Evolutionary conservation across 1,140 invertebrate genomes (phyloP), one percentile per base, ranked within the genome.

Genomic region (Aphidius gifuensis): DNA sequence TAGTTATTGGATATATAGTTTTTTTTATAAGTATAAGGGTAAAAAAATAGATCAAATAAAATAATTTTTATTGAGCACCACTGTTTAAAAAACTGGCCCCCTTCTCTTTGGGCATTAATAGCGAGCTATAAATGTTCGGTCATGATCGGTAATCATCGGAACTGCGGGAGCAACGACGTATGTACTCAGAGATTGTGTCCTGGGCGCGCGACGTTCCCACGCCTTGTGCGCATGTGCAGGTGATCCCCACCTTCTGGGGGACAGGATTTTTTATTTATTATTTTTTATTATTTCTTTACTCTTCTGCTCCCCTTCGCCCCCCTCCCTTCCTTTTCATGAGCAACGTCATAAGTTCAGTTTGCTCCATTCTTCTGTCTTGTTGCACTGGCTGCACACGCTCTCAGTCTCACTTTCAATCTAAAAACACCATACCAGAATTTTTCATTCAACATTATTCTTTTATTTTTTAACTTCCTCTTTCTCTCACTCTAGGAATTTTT

Each of bases 171-270:
- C 53, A 43, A 58, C 23, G 4, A 32, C 61, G 65, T 58, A 60
- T 63, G 58, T 62, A 39, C 53, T 58, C 58, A 59, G 68, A 65
- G 61, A 65, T 64, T 66, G 67, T 62, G 60, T 68, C 61, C 62
- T 64, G 62, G 61, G 59, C 67, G 70, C 71, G 74, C 71, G 73
- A 76, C 76, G 76, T 80, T 80, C 79, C 77, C 77, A 80, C 79
- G 79, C 73, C 75, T 70, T 70, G 60, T 67, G 73, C 74, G 71
- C 72, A 74, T 77, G 75, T 74, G 72, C 70, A 53, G 38, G 48
- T 48, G 45, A 46, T 40, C 62, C 54, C 62, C 48, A 50, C 58
- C 58, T 45, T 50, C 63, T 32, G 40, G 53, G 53, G 53, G 53
- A 55, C 53, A 55, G 11, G n/a, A 32, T 32, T 32, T 32, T 32